A percentile compares a stretch with the other conserved stretches of the same genome.
Conservation (phyloP, 92 coral and sea anemone genomes). For the Paragorgia papillata region DNA sequence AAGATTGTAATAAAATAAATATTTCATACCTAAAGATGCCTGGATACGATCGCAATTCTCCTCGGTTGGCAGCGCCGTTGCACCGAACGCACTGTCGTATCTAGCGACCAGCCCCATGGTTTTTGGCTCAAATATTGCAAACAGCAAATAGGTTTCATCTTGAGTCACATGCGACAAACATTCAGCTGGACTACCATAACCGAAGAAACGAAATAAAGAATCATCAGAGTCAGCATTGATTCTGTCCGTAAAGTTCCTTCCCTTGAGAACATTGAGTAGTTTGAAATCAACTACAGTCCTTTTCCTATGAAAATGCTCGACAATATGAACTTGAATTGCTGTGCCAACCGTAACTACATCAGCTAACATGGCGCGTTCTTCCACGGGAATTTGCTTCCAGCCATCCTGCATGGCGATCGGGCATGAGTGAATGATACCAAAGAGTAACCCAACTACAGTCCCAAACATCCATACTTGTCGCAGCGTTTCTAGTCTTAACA, state of each 20-base stretch:
- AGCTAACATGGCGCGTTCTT: conserved; percentile 73
- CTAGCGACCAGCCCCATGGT: conserved; percentile 71
- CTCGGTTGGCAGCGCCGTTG: conserved; percentile 73
- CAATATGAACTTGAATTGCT: conserved; percentile 64
- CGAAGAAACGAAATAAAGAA: conserved; percentile 69
- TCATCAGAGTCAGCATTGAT: conserved; percentile 66
- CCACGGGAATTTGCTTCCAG: conserved; percentile 72
- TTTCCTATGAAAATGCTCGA: background rate
- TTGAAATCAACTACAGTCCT: conserved; percentile 83
- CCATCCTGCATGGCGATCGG: conserved; percentile 62
- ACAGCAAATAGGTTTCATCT: conserved; percentile 77
- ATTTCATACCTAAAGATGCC: conserved; percentile 72
- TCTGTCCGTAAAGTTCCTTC: conserved; percentile 69
- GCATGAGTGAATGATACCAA: conserved; percentile 17
- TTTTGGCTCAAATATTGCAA: conserved; percentile 65
- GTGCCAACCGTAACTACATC: conserved; percentile 87
- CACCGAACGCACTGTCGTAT: conserved; percentile 80
- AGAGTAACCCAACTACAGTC: background rate
- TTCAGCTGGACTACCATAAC: conserved; percentile 77
- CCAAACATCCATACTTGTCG: conserved; percentile 19
- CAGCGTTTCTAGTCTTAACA: conserved; percentile 12
- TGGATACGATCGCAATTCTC: conserved; percentile 74
- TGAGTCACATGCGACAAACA: conserved; percentile 70
- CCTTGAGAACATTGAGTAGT: conserved; percentile 75
- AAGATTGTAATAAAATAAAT: background rate